Evolutionary conservation across 2,888 invertebrate species (phyloP).

Genomic region (Pachliopta kotzebuea): DNA sequence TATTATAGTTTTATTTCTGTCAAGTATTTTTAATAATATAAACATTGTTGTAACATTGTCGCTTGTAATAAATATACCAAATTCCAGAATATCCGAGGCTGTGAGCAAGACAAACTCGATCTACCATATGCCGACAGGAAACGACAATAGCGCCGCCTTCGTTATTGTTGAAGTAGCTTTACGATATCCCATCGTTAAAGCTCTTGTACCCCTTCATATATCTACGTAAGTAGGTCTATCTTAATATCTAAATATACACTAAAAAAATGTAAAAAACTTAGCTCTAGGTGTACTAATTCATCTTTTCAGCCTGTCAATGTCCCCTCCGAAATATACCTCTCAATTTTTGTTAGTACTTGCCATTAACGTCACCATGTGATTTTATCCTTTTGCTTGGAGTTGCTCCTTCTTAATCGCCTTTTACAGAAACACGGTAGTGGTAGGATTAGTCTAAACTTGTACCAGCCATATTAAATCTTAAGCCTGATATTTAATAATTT

Average conservation of each 20-base stretch:
- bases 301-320: too few species aligned
- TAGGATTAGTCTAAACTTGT: too few species aligned
- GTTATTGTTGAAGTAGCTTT: constrained; percentile 58
- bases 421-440: too few species aligned
- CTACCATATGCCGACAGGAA: constrained; percentile 44
- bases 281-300: neutral
- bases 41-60: neutral
- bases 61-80: neutral
- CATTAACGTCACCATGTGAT: too few species aligned
- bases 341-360: too few species aligned
- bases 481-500: too few species aligned
- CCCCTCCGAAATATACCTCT: too few species aligned
- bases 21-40: neutral
- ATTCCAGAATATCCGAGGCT: neutral
- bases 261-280: neutral
- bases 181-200: constrained; percentile 47
- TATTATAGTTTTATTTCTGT: too few species aligned
- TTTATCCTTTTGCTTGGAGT: too few species aligned
- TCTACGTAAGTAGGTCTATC: constrained; percentile 42
- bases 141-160: constrained; percentile 56
- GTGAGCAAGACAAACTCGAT: constrained; percentile 37
- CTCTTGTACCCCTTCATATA: constrained; percentile 49
- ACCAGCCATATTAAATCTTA: too few species aligned
- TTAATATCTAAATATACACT: neutral
- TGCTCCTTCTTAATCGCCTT: too few species aligned